Evolutionary conservation across 2,888 invertebrate genomes (phyloP), one percentile per base, ranked within the genome.

Genomic region (Drosophila putrida): DNA sequence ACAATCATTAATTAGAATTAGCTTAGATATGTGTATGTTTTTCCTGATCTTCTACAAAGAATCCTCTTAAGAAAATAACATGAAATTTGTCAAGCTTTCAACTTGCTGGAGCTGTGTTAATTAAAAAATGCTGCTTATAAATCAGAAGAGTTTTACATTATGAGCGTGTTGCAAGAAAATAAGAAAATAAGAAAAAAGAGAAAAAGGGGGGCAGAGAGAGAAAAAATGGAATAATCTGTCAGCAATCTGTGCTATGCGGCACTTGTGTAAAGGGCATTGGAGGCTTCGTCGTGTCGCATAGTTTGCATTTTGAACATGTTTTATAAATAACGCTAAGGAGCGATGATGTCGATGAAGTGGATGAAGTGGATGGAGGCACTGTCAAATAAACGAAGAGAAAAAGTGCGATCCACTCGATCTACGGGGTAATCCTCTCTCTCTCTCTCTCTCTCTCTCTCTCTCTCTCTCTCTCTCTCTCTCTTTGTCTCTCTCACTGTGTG

Each of bases 281-380:
- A 70, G 86, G 84, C 88, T 86, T 86, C 74, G 89, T 83, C 82
- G 82, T 83, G 82, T 83, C 84, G 82, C 89, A 83, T 83, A 83
- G 64, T 83, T 83, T 83, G 87, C 84, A 88, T 83, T 88, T 83
- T 65, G 87, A 72, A 83, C 89, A 83, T 88, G 89, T 88, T 83
- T 83, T 83, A 83, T 86, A 83, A 83, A 83, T 83, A 88, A 86
- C 89, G 84, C 82, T 84, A 79, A 64, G 75, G 62, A 70, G 75
- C 60, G 59, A 74, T 57, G 54, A 55, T n/a, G 44, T 57, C 44
- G 44, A 49, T 41, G 41, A 3, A 50, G 33, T 62, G 25, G 39
- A 53, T 61, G 46, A 35, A 55, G 33, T 25, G 55, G 50, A 43
- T 50, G 59, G 55, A 39, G 50, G 49, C 59, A 63, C 57, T 71